Evolutionary conservation across 2,888 invertebrate genomes (phyloP).

Genomic region (Agrilus biguttatus): DNA sequence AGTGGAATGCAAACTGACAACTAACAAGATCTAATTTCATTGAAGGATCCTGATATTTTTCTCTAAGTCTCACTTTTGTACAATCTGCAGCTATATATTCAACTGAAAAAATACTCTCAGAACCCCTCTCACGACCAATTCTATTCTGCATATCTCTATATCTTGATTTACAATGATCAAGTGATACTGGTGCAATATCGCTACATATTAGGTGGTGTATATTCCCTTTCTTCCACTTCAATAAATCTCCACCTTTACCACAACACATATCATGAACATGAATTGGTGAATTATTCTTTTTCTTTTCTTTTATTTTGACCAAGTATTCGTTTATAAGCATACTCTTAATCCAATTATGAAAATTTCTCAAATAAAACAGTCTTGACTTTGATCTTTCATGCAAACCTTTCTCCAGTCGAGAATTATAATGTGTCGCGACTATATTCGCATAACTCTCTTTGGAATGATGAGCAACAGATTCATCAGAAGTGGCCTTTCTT

Average conservation of each 20-base stretch:
- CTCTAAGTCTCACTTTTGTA: constrained; percentile 65
- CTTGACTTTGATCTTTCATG: constrained; percentile 71
- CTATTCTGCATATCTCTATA: constrained; percentile 53
- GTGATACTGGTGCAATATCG: constrained; percentile 86
- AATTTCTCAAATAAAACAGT: constrained; percentile 88
- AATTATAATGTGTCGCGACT: constrained; percentile 91
- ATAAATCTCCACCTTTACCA: constrained; percentile 95
- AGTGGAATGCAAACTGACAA: constrained; percentile 98
- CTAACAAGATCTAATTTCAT: constrained; percentile 79
- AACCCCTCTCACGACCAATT: constrained; percentile 4
- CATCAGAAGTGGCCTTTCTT: constrained; percentile 7
- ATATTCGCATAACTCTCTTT: constrained; percentile 36
- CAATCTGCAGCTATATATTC: constrained; percentile 90
- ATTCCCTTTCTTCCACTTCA: constrained; percentile 84
- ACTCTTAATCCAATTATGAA: constrained; percentile 98
- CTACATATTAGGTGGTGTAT: constrained; percentile 76
- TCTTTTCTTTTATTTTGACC: constrained; percentile 46
- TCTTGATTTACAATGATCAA: constrained; percentile 77
- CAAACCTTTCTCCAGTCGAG: constrained; percentile 68
- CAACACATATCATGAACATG: constrained; percentile 88
- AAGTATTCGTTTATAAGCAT: constrained; percentile 79
- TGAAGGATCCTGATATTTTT: constrained; percentile 63
- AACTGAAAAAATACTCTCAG: constrained; percentile 50
- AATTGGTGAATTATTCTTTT: constrained; percentile 50
- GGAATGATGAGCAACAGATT: constrained; percentile 3